Evolutionary conservation across 2,888 invertebrate genomes (phyloP).

Genomic region (Plebejus melissa): DNA sequence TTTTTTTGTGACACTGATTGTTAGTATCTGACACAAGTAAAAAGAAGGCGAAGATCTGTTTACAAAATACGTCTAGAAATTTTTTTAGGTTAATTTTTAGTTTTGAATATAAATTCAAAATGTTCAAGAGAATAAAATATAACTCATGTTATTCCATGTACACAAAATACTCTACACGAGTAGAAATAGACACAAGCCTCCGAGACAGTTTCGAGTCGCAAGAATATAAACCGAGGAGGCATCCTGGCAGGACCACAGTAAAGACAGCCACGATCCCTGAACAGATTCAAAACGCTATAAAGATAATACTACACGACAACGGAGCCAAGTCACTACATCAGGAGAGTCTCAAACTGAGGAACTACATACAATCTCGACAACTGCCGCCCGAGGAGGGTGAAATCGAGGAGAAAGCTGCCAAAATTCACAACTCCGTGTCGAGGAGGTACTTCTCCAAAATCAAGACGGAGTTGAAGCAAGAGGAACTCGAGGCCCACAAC

Average conservation of each 20-base stretch:
- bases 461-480: conserved; percentile 45
- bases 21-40: background rate
- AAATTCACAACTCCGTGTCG: conserved; percentile 59
- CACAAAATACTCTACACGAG: conserved; percentile 55
- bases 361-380: conserved; percentile 81
- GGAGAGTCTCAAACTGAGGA: conserved; percentile 75
- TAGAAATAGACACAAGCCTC: conserved; percentile 73
- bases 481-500: conserved; percentile 61
- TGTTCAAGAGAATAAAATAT: conserved; percentile 60
- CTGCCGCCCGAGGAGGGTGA: conserved; percentile 82
- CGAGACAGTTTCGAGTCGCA: conserved; percentile 70
- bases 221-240: conserved; percentile 82
- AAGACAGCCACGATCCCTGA: conserved; percentile 79
- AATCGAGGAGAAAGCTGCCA: conserved; percentile 62
- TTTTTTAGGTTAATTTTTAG: background rate
- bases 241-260: conserved; percentile 83
- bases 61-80: background rate
- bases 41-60: background rate
- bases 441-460: conserved; percentile 51
- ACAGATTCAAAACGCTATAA: conserved; percentile 78
- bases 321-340: conserved; percentile 75
- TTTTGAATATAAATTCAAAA: conserved; percentile 39
- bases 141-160: conserved; percentile 45
- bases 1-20: background rate
- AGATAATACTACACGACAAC: conserved; percentile 76